phyloP scores from a whole-genome alignment of 1,140 invertebrate genomes.

The Ceratoteleas bidentatus region DNA sequence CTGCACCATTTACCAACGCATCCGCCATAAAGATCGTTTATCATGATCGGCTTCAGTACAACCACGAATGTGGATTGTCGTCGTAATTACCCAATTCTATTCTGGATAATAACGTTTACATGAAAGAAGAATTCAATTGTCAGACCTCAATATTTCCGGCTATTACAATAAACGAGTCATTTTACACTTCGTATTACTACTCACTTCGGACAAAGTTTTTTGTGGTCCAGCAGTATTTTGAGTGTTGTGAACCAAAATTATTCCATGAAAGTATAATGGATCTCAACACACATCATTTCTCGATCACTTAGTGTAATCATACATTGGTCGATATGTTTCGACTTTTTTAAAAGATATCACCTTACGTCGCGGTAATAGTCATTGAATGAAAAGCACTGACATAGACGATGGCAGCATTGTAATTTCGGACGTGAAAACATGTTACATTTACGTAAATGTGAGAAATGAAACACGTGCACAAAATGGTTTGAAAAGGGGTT shows the following conservation, averaged over 20 bases:
- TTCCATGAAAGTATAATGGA: slow-evolving; percentile 9
- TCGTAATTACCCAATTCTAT: slow-evolving; percentile 49
- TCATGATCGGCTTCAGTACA: slow-evolving; percentile 32
- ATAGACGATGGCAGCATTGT: too few relatives aligned
- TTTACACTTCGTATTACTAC: slow-evolving; percentile 31
- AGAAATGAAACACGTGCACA: too few relatives aligned
- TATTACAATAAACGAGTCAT: slow-evolving; percentile 25
- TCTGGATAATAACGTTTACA: slow-evolving; percentile 34
- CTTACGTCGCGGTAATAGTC: too few relatives aligned
- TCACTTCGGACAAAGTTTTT: slow-evolving; percentile 17
- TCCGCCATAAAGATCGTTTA: slow-evolving; percentile 45
- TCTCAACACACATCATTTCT: slow-evolving; percentile 24
- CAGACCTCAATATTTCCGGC: slow-evolving; percentile 51
- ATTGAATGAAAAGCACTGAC: too few relatives aligned
- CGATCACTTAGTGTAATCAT: not conserved
- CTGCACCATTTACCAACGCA: slow-evolving; percentile 41
- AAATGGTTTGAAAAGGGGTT: too few relatives aligned
- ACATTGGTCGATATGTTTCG: not conserved
- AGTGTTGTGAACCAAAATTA: not conserved
- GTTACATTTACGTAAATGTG: too few relatives aligned
- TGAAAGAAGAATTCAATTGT: slow-evolving; percentile 44
- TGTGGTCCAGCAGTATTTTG: not conserved
- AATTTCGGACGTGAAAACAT: too few relatives aligned
- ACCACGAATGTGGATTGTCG: slow-evolving; percentile 52
- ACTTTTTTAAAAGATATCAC: slow-evolving; percentile 6